Conservation (phyloP, 2,113 vertebrate genomes). For the Lagenorhynchus albirostris region DNA sequence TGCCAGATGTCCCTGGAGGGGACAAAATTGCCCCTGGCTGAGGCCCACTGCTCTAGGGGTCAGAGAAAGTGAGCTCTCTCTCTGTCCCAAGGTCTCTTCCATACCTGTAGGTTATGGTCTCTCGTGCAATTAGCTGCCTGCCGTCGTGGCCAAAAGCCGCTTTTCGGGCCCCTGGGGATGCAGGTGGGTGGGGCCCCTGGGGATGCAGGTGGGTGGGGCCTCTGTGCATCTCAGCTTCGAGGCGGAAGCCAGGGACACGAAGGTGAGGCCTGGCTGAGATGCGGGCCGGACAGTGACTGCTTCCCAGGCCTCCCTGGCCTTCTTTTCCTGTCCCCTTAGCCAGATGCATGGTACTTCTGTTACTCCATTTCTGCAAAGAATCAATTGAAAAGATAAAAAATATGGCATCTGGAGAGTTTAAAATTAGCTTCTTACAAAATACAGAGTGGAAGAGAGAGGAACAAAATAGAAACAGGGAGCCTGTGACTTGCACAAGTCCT, state of each 20-base stretch:
- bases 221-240: neutral
- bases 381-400: conserved; percentile 63
- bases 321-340: conserved; percentile 33
- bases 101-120: neutral
- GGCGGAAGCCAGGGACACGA: neutral
- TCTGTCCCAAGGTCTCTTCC: neutral
- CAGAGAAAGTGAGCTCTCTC: neutral
- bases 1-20: neutral
- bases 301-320: neutral
- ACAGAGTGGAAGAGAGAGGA: conserved; percentile 47
- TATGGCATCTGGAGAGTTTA: conserved; percentile 61
- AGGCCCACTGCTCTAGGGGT: neutral
- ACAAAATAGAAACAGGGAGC: conserved; percentile 49
- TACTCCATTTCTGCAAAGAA: conserved; percentile 52
- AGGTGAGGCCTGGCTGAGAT: neutral
- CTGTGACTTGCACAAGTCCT: conserved; percentile 36
- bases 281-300: neutral
- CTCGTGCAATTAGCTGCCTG: neutral
- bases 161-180: neutral
- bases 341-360: conserved; percentile 27
- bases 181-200: neutral
- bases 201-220: neutral
- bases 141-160: neutral
- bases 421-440: conserved; percentile 69
- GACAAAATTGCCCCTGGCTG: no score